These are phyloP conservation scores for Muscidifurax raptorellus DNA, from an alignment of 1,140 invertebrate species.

Conservation along the genomic window DNA sequence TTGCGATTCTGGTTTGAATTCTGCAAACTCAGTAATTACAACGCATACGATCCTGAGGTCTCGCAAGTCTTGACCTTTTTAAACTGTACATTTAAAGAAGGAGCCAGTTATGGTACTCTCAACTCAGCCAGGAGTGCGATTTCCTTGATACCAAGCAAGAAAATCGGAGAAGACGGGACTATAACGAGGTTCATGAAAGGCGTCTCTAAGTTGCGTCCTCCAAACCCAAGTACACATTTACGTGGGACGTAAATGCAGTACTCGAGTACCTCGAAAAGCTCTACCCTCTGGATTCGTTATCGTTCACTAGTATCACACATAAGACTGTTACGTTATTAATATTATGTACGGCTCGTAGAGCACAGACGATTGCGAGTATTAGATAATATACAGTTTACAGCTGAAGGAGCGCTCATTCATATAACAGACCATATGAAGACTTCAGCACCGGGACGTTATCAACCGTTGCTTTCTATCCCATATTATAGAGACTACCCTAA, in stretches of 20 bases:
- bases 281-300: constrained; percentile 30
- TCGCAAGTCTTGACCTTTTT: not conserved
- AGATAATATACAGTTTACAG: no score
- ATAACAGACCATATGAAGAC: no score
- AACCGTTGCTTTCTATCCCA: no score
- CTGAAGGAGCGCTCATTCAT: no score
- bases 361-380: no score
- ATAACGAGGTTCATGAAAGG: constrained; percentile 60
- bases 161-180: constrained; percentile 17
- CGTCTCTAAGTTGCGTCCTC: constrained; percentile 55
- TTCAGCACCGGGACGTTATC: no score
- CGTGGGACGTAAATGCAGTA: constrained; percentile 56
- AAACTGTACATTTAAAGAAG: constrained; percentile 52
- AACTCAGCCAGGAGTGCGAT: constrained; percentile 55
- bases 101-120: constrained; percentile 56
- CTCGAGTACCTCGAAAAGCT: constrained; percentile 40
- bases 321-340: constrained; percentile 45
- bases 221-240: constrained; percentile 58
- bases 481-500: no score
- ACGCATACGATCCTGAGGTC: no score
- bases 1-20: no score
- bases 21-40: no score
- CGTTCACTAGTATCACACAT: constrained; percentile 24
- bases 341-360: not conserved
- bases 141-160: constrained; percentile 27